Evolutionary conservation across 64 coral and sea anemone species (phyloP).

Genomic region (Montipora foliosa): DNA sequence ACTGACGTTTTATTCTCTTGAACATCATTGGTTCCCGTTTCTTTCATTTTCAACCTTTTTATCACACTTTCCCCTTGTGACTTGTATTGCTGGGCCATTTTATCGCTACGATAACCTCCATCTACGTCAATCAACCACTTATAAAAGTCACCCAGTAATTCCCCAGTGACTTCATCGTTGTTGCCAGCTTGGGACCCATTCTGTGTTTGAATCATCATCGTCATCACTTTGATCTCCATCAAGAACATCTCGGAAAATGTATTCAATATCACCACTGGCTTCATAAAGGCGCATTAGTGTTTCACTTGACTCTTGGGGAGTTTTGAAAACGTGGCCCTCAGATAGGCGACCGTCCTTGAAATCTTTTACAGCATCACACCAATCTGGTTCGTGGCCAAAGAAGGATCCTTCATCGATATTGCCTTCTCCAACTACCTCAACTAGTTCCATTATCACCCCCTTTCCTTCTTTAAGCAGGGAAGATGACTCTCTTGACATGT

Average conservation of each 20-base stretch:
- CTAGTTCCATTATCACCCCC: too few relatives aligned
- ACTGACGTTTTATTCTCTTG: background rate
- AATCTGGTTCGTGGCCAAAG: background rate
- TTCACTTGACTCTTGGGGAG: background rate
- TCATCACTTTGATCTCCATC: slow-evolving; percentile 3
- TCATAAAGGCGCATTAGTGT: background rate
- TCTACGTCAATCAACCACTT: slow-evolving; percentile 38
- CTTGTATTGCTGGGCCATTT: slow-evolving; percentile 42
- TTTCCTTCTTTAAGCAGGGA: too few relatives aligned
- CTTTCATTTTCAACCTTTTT: background rate
- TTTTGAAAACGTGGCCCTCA: background rate
- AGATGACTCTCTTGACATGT: too few relatives aligned
- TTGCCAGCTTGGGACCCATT: background rate
- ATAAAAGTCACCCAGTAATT: slow-evolving; percentile 20
- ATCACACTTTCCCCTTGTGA: slow-evolving; percentile 6
- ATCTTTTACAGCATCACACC: background rate
- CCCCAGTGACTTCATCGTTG: background rate
- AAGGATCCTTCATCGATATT: background rate
- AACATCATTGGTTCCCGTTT: background rate
- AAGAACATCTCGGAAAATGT: background rate
- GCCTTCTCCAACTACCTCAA: too few relatives aligned
- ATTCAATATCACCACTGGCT: background rate
- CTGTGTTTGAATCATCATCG: background rate
- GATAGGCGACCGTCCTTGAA: background rate
- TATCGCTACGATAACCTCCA: slow-evolving; percentile 28